Percentiles rank a stretch among this genome's conserved stretches.
These are phyloP conservation scores for Pomacea canaliculata DNA, from an alignment of 2,888 invertebrate genomes.

Conservation along the genomic window DNA sequence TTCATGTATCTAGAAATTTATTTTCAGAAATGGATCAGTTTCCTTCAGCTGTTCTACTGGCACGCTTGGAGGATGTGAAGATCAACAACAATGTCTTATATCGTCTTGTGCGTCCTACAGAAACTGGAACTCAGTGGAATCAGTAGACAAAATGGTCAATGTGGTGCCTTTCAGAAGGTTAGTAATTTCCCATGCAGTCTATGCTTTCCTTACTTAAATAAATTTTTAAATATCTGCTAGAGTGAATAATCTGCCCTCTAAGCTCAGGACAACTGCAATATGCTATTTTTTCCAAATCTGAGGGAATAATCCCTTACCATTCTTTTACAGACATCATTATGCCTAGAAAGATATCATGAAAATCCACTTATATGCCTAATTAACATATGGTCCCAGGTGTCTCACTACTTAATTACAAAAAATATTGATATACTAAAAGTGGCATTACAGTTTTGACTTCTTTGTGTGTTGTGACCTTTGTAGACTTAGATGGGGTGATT, in stretches of 20 bases:
- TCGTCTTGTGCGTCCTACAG: slow-evolving; percentile 36
- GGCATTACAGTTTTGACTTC: no score
- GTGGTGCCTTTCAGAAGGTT: slow-evolving; percentile 59
- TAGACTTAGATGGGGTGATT: no score
- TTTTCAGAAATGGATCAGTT: slow-evolving; percentile 21
- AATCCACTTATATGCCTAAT: no score
- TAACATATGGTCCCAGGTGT: no score
- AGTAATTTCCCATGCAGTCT: background rate
- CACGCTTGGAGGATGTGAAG: slow-evolving; percentile 33
- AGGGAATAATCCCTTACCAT: no score
- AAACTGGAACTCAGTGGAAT: slow-evolving; percentile 46
- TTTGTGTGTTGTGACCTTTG: no score
- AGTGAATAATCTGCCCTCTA: background rate
- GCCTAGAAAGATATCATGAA: no score
- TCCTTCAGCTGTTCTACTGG: slow-evolving; percentile 36
- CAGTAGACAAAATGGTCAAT: slow-evolving; percentile 55
- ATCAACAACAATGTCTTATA: slow-evolving; percentile 37
- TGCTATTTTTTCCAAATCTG: background rate
- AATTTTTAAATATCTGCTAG: background rate
- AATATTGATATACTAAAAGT: no score
- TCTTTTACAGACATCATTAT: no score
- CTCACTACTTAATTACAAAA: no score
- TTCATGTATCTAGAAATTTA: no score
- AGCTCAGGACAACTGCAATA: background rate
- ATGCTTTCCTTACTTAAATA: background rate